Evolutionary conservation across 2,113 vertebrate species (phyloP).

Genomic region (Pomatorhinus ruficollis): DNA sequence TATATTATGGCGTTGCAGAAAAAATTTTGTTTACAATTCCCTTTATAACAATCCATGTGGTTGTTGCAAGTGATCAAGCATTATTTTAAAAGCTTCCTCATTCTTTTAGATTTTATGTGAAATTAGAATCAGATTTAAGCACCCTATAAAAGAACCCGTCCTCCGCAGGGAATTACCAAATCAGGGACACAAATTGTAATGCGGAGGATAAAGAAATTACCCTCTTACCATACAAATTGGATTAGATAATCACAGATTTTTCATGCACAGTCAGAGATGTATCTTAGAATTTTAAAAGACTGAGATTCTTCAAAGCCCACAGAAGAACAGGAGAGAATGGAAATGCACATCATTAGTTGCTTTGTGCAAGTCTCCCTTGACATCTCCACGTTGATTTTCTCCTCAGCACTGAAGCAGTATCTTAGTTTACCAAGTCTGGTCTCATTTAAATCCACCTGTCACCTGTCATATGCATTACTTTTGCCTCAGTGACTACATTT

Average conservation of each 20-base stretch:
- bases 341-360: neutral
- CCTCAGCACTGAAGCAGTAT: neutral
- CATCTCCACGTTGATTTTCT: neutral
- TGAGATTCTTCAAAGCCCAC: neutral
- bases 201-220: neutral
- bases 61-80: neutral
- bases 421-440: neutral
- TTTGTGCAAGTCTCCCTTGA: neutral
- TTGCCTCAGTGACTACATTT: neutral
- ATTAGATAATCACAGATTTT: slow-evolving; percentile 7
- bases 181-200: neutral
- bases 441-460: neutral
- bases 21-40: neutral
- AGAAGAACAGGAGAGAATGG: neutral
- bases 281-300: neutral
- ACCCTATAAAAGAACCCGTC: neutral
- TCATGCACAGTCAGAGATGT: neutral
- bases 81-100: neutral
- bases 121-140: neutral
- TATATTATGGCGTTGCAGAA: neutral
- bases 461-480: neutral
- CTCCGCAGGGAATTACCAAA: neutral
- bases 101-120: slow-evolving; percentile 13
- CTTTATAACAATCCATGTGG: neutral
- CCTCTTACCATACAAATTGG: slow-evolving; percentile 23